phyloP scores from a whole-genome alignment of 2,888 invertebrate genomes.

The Argyra leucocephala region DNA sequence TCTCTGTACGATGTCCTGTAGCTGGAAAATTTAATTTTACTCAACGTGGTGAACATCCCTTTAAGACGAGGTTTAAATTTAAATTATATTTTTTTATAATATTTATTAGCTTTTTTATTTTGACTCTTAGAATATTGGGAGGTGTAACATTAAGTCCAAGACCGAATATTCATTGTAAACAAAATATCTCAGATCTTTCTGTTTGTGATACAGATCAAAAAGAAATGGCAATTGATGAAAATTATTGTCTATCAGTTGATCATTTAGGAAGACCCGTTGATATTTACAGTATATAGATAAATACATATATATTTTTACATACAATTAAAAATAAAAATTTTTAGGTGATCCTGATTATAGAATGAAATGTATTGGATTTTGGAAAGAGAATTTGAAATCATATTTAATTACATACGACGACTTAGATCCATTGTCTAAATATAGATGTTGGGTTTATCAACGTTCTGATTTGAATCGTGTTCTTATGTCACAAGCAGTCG shows the following conservation, averaged over 20 bases:
- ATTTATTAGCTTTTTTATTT: conserved; percentile 1
- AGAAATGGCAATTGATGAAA: conserved; percentile 87
- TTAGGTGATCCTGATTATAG: conserved; percentile 78
- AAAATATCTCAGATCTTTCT: conserved; percentile 89
- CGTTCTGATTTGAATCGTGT: conserved; percentile 85
- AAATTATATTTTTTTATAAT: conserved; percentile 7
- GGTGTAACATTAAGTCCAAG: conserved; percentile 90
- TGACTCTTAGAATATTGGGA: conserved; percentile 65
- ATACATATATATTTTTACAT: too few relatives aligned
- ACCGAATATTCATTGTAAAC: conserved; percentile 83
- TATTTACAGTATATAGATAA: conserved; percentile 70
- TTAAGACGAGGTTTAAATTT: conserved; percentile 62
- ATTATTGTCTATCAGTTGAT: conserved; percentile 93
- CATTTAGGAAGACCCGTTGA: conserved; percentile 89
- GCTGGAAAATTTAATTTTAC: conserved; percentile 94
- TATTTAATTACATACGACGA: conserved; percentile 94
- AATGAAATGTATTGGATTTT: conserved; percentile 94
- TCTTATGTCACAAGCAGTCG: conserved; percentile 74
- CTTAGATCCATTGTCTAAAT: conserved; percentile 88
- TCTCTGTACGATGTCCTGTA: conserved; percentile 87
- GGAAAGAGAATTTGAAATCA: conserved; percentile 95
- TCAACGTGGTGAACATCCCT: conserved; percentile 80
- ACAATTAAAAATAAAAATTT: background rate
- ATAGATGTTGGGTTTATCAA: conserved; percentile 97
- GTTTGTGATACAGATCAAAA: conserved; percentile 94